Evolutionary conservation across 2,888 invertebrate genomes (phyloP).

Genomic region (Rosalia funebris): DNA sequence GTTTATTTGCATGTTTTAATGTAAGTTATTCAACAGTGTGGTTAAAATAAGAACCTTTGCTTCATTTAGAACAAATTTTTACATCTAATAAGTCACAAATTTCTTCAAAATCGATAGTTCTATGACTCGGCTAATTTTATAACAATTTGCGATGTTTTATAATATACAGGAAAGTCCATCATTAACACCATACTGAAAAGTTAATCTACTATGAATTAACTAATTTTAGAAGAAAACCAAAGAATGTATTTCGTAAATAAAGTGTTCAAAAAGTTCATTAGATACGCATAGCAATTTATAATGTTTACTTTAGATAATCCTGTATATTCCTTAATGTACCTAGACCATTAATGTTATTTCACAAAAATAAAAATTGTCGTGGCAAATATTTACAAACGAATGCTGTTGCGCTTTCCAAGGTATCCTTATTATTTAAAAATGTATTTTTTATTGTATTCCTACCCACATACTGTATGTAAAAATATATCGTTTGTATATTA

Average conservation of each 20-base stretch:
- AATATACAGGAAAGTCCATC: not conserved
- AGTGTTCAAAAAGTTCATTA: not conserved
- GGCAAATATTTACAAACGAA: too few relatives aligned
- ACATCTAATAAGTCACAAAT: too few relatives aligned
- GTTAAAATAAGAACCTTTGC: too few relatives aligned
- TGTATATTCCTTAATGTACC: constrained; percentile 13
- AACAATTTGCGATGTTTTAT: too few relatives aligned
- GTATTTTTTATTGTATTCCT: constrained; percentile 21
- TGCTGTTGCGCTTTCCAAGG: not conserved
- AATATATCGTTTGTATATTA: constrained; percentile 29
- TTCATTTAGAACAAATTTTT: too few relatives aligned
- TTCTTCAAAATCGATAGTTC: too few relatives aligned
- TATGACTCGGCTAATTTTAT: too few relatives aligned
- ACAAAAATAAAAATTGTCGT: not conserved
- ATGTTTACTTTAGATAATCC: not conserved
- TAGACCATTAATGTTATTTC: not conserved
- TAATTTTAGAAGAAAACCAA: constrained; percentile 19
- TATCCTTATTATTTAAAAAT: not conserved
- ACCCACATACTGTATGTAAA: constrained; percentile 21
- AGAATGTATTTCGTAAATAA: constrained; percentile 7
- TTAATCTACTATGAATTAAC: not conserved
- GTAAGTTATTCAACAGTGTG: too few relatives aligned
- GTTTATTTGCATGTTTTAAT: too few relatives aligned
- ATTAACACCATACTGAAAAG: not conserved
- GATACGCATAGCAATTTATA: not conserved